Evolutionary conservation across 2,797 vertebrate genomes (phyloP), one percentile per base, ranked within the genome.

Genomic region (Trachops cirrhosus): DNA sequence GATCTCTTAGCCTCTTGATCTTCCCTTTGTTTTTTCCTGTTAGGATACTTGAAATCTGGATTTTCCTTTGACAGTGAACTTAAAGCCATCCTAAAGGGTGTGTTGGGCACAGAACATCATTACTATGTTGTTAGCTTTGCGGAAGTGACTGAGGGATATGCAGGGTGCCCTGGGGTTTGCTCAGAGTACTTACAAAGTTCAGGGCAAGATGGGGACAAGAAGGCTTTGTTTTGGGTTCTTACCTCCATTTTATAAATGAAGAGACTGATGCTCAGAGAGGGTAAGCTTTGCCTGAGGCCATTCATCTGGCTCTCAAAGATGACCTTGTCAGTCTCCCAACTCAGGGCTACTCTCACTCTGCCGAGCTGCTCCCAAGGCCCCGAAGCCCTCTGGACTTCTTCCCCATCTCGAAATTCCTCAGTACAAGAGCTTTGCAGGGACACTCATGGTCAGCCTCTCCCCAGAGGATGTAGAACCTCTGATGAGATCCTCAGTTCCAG

Each of bases 341-440:
- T 86, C 22, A 24, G 73, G 26, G 37, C 15, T 44, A 24, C 0
- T 34, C 41, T 79, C 34, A 32, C 1, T 74, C 37, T n/a, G 52
- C 54, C 9, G 9, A 59, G 54, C 26, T 50, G 32, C 67, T 68
- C 9, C 4, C 62, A 26, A 4, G 54, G 9, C 50, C 41, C 26
- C 10, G 3, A 15, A 34, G 22, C 44, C 9, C 2, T 6, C 11
- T 41, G 46, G 18, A 8, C 48, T 62, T 59, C 46, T 62, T 46
- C 46, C 67, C 34, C 19, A 2, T 29, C 48, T 19, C 32, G 37
- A 75, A 62, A 21, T 59, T 46, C 9, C 46, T 68, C 9, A 54
- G 24, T 29, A 22, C 3, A 9, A 37, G 46, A 80, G 80, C 11
- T 37, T 78, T 0, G 0, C 1, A 3, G 50, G 39, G 37, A 0